A percentile compares a stretch with the other conserved stretches of the same genome.
Evolutionary conservation across 2,797 vertebrate genomes (phyloP).

Genomic region (Notoglanidium macrostoma): DNA sequence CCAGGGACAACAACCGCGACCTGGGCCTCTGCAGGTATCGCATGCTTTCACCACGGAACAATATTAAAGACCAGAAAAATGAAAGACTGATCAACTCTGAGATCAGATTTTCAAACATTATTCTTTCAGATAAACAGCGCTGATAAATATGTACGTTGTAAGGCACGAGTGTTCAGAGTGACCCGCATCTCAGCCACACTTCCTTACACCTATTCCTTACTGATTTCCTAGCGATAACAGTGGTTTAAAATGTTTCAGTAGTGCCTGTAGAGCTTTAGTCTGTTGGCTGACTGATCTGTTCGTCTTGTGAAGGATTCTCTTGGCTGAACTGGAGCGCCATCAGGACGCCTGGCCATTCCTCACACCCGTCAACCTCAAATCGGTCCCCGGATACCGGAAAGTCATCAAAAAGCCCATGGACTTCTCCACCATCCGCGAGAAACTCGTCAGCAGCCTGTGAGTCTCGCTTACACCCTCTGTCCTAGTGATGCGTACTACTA

Average conservation of each 20-base stretch:
- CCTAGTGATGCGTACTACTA: no score
- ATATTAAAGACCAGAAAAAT: background rate
- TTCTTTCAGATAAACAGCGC: background rate
- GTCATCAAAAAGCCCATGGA: slow-evolving; percentile 99
- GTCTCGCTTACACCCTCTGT: slow-evolving; percentile 64
- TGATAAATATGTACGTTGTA: background rate
- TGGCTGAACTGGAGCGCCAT: slow-evolving; percentile 95
- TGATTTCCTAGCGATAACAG: background rate
- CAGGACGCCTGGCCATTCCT: slow-evolving; percentile 99
- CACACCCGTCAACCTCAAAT: slow-evolving; percentile 97
- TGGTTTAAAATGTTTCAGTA: background rate
- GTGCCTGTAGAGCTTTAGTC: background rate
- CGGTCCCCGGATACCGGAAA: slow-evolving; percentile 96
- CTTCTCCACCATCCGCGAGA: slow-evolving; percentile 98
- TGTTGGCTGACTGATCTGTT: background rate
- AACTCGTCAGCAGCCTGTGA: slow-evolving; percentile 97
- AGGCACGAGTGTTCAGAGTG: background rate
- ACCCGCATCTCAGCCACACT: background rate
- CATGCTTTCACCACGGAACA: background rate
- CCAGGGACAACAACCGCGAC: slow-evolving; percentile 90
- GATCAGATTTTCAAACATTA: background rate
- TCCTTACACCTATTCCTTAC: background rate
- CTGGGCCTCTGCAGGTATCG: slow-evolving; percentile 90
- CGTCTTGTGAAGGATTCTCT: slow-evolving; percentile 79
- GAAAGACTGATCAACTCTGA: background rate